phyloP scores from a whole-genome alignment of 2,113 vertebrate species.

The Rana temporaria region DNA sequence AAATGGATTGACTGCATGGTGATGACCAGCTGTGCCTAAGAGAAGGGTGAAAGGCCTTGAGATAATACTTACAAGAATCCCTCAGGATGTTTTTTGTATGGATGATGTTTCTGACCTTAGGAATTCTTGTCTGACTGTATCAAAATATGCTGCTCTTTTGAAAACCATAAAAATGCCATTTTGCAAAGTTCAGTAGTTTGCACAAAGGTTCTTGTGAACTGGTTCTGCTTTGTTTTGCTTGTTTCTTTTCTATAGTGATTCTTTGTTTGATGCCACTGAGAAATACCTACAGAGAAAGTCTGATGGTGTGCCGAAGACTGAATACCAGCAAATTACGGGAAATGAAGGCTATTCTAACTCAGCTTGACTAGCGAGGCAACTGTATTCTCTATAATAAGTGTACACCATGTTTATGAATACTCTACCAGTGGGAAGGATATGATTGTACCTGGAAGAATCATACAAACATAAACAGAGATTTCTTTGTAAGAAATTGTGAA shows the following conservation, averaged over 20 bases:
- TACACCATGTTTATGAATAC: neutral
- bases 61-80: conserved; percentile 69
- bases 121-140: conserved; percentile 62
- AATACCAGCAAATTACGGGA: conserved; percentile 15
- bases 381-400: neutral
- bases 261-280: conserved; percentile 42
- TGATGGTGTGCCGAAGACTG: neutral
- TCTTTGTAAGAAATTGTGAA: no score
- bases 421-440: neutral
- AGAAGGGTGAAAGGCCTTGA: conserved; percentile 67
- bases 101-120: conserved; percentile 68
- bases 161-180: conserved; percentile 61
- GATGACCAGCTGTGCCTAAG: conserved; percentile 65
- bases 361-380: neutral
- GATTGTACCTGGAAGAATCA: neutral
- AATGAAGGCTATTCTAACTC: neutral
- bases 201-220: conserved; percentile 59
- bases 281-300: neutral
- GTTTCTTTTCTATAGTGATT: conserved; percentile 59
- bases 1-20: conserved; percentile 69
- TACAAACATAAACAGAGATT: neutral
- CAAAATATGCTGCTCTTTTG: conserved; percentile 66
- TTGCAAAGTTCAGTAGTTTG: conserved; percentile 65
- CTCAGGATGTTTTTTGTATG: conserved; percentile 65
- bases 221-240: conserved; percentile 51